Evolutionary conservation across 2,797 vertebrate genomes (phyloP).

Genomic region (Micropoecilia bifurca): DNA sequence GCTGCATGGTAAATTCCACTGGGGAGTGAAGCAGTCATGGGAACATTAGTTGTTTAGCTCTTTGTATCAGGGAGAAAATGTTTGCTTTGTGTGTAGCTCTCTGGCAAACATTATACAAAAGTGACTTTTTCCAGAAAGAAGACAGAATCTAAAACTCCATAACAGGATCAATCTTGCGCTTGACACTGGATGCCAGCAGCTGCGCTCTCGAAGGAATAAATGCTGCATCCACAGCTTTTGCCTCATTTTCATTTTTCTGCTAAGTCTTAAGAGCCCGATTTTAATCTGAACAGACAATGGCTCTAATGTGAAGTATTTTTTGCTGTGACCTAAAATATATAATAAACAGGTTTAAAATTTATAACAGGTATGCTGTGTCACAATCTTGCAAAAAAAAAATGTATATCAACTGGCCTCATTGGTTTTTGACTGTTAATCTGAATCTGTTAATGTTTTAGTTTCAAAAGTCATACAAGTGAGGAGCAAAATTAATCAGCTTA

Average conservation of each 20-base stretch:
- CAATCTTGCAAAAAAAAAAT: background rate
- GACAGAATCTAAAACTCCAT: background rate
- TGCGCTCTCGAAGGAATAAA: background rate
- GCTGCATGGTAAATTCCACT: constrained; percentile 11
- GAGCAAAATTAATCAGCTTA: background rate
- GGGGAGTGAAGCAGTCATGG: background rate
- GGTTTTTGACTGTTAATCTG: background rate
- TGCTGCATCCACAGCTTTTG: background rate
- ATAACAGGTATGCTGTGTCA: background rate
- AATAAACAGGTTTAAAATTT: background rate
- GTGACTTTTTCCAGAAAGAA: constrained; percentile 6
- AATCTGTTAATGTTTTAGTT: background rate
- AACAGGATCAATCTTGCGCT: background rate
- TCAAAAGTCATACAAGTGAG: background rate
- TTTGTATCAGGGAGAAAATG: constrained; percentile 15
- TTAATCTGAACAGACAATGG: background rate
- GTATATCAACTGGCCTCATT: background rate
- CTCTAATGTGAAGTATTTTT: background rate
- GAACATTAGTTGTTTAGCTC: constrained; percentile 12
- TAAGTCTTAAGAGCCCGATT: background rate
- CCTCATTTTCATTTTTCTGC: background rate
- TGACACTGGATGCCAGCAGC: background rate
- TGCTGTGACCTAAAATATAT: background rate
- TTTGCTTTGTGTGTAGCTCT: constrained; percentile 5
- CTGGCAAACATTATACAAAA: constrained; percentile 31